Conservation (phyloP, 2,113 vertebrate genomes). For the Cyanistes caeruleus region DNA sequence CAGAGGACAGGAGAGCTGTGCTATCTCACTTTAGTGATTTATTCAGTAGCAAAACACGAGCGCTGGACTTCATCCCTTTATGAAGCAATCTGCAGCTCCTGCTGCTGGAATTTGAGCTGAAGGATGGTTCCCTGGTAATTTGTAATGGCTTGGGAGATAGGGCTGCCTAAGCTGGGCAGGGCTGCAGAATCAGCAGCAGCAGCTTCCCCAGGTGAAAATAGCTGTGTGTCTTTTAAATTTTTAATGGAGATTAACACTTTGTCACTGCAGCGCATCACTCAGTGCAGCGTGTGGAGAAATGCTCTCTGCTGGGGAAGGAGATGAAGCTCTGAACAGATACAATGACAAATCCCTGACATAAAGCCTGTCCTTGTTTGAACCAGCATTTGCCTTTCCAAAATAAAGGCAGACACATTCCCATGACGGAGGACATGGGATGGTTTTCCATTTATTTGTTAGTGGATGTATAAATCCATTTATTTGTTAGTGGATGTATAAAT, state of each 20-base stretch:
- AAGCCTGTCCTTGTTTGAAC: slow-evolving; percentile 2
- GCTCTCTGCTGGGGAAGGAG: neutral
- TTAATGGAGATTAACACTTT: slow-evolving; percentile 61
- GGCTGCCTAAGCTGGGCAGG: slow-evolving; percentile 1
- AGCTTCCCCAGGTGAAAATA: slow-evolving; percentile 45
- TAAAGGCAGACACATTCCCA: neutral
- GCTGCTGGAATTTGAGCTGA: slow-evolving; percentile 36
- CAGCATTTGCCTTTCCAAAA: neutral
- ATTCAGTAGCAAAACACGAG: neutral
- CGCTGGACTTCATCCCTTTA: neutral
- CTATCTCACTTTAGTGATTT: neutral
- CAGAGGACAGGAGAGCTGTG: neutral
- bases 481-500: neutral
- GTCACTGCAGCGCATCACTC: slow-evolving; percentile 6
- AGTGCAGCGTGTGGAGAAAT: neutral
- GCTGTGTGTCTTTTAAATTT: slow-evolving; percentile 50
- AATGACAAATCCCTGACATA: slow-evolving; percentile 12
- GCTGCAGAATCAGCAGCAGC: neutral
- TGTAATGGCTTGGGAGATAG: neutral
- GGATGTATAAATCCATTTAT: slow-evolving; percentile 1
- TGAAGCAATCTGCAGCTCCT: slow-evolving; percentile 12
- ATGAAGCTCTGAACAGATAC: neutral
- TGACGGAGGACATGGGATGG: neutral
- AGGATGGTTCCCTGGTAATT: neutral
- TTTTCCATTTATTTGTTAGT: neutral